Evolutionary conservation across 2,888 invertebrate genomes (phyloP), one percentile per base, ranked within the genome.

Genomic region (Leptothorax acervorum): DNA sequence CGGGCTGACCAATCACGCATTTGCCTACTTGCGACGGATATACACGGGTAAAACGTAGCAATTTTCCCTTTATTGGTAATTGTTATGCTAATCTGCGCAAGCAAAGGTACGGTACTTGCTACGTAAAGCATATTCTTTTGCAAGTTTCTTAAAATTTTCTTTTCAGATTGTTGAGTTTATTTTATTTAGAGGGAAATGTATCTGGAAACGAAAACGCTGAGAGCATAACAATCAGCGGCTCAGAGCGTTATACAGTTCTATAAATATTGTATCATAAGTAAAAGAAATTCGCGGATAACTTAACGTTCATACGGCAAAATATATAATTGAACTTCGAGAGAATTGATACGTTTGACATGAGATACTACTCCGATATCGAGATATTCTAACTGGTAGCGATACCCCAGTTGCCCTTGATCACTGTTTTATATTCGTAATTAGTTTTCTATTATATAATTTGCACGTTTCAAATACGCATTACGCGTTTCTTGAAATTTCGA

Each of bases 1-100:
- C 75, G 11, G 84, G 35, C 85, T 82, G 87, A 85, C 86, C 87
- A 79, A 84, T 86, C 84, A 78, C 28, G 62, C 65, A 68, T 71
- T 86, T 60, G 39, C 35, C 86, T 79, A 83, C 88, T 83, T 85
- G 53, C 45, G n/a, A 28, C 35, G 65, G 60, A 53, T 39, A 45
- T 31, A 28, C 45, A 8, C 18, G n/a, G 42, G 9, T 23, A 35
- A 23, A 35, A 83, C 60, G 15, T 53, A 48, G 23, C 35, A 9
- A 62, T 57, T 35, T 85, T 78, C 78, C 75, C 81, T 71, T 82
- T 76, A 74, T 76, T 62, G 28, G 11, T 42, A 45, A 78, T 53
- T 28, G 2, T 45, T 39, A 57, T 12, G 15, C 42, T 62, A 23
- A 60, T 45, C 45, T n/a, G 15, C 31, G 28, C 4, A 15, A 42